Evolutionary conservation across 2,113 vertebrate genomes (phyloP).

Genomic region (Terrapene triunguis): DNA sequence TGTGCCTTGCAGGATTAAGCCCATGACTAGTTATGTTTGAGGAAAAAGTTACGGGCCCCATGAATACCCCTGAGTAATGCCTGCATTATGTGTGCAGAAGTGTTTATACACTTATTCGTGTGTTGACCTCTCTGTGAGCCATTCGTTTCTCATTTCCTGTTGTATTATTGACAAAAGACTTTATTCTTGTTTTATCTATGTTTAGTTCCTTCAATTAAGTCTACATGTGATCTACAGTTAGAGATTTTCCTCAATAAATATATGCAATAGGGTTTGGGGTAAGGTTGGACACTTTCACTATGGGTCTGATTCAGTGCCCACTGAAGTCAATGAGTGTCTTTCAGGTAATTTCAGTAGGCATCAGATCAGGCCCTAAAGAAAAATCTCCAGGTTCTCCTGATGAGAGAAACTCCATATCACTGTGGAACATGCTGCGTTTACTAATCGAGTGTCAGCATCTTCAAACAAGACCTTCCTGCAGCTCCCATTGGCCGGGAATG

Average conservation of each 20-base stretch:
- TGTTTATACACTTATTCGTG: not conserved
- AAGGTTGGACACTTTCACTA: not conserved
- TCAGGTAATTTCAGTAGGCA: not conserved
- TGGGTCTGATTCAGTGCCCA: not conserved
- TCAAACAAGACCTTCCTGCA: not conserved
- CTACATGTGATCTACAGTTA: accelerated
- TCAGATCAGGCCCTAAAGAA: no score
- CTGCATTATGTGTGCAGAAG: not conserved
- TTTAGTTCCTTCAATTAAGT: not conserved
- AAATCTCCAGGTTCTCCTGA: accelerated
- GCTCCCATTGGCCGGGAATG: not conserved
- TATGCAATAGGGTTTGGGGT: not conserved
- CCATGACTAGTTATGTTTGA: not conserved
- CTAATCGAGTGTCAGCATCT: not conserved
- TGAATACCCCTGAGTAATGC: not conserved
- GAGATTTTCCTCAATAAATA: not conserved
- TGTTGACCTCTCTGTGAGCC: not conserved
- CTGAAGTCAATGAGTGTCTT: not conserved
- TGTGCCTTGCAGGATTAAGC: not conserved
- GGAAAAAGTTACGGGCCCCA: accelerated
- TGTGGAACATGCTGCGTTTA: not conserved
- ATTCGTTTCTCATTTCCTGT: not conserved
- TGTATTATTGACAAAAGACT: not conserved
- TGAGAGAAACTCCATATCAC: not conserved
- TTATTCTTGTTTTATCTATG: not conserved